Evolutionary conservation across 2,113 vertebrate genomes (phyloP).

Genomic region (Hippocampus guttulatus): DNA sequence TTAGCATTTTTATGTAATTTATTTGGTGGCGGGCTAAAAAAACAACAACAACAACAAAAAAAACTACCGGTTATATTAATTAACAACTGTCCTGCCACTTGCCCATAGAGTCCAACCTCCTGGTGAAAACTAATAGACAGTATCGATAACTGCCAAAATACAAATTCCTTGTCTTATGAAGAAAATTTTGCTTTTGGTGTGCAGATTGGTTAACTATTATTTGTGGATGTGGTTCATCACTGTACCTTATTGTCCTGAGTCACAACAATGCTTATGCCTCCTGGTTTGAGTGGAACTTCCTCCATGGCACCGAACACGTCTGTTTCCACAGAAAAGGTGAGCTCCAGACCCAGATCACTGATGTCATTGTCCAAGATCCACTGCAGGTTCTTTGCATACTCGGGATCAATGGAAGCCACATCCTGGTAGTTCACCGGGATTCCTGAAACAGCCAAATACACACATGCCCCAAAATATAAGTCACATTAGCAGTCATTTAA

Average conservation of each 20-base stretch:
- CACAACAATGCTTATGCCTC: slow-evolving; percentile 87
- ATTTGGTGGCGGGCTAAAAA: too few relatives aligned
- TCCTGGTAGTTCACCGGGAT: slow-evolving; percentile 99
- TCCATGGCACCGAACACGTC: slow-evolving; percentile 98
- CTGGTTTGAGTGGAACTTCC: slow-evolving; percentile 92
- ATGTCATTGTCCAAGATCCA: slow-evolving; percentile 99
- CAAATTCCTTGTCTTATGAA: background rate
- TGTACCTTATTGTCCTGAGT: slow-evolving; percentile 94
- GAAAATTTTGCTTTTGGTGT: background rate
- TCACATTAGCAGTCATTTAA: background rate
- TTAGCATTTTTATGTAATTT: too few relatives aligned
- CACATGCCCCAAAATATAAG: background rate
- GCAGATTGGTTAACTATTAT: background rate
- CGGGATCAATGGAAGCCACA: slow-evolving; percentile 97
- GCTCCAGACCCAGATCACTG: slow-evolving; percentile 91
- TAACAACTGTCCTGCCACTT: background rate
- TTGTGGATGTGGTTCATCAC: background rate
- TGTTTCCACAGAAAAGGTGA: slow-evolving; percentile 95
- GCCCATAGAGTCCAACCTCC: background rate
- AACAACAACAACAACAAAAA: too few relatives aligned
- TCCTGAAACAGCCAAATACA: slow-evolving; percentile 71
- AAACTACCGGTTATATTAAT: background rate
- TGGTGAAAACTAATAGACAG: background rate
- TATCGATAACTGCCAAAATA: background rate
- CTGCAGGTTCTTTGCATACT: slow-evolving; percentile 97